Conservation (phyloP, 2,797 vertebrate genomes). For the Trachops cirrhosus region DNA sequence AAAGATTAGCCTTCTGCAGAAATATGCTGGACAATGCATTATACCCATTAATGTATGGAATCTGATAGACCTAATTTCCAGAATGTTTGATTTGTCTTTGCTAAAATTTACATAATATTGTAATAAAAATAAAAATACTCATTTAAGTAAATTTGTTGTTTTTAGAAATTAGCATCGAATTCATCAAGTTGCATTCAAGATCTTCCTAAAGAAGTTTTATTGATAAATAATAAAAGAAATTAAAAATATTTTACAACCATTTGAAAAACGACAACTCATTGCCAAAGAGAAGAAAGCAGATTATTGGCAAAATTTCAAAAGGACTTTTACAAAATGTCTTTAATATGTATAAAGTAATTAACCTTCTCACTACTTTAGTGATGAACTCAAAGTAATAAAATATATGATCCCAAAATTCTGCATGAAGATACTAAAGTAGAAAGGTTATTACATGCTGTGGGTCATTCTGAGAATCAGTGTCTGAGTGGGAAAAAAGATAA, state of each 20-base stretch:
- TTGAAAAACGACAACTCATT: slow-evolving; percentile 47
- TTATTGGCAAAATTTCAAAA: slow-evolving; percentile 46
- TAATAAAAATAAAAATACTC: slow-evolving; percentile 57
- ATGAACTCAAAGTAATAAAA: slow-evolving; percentile 54
- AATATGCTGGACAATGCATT: neutral
- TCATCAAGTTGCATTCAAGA: neutral
- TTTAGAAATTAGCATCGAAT: slow-evolving; percentile 38
- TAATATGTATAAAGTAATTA: slow-evolving; percentile 55
- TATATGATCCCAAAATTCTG: slow-evolving; percentile 48
- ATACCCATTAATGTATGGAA: neutral
- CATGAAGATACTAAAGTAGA: slow-evolving; percentile 1
- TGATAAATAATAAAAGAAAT: slow-evolving; percentile 30
- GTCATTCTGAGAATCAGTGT: slow-evolving; percentile 49
- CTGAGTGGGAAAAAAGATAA: neutral
- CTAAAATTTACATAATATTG: slow-evolving; percentile 55
- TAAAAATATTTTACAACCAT: slow-evolving; percentile 44
- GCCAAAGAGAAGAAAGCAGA: slow-evolving; percentile 26
- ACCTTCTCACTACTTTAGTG: neutral
- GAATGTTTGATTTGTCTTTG: slow-evolving; percentile 47
- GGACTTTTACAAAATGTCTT: slow-evolving; percentile 41
- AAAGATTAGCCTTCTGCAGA: slow-evolving; percentile 19
- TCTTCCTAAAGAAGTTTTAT: slow-evolving; percentile 36
- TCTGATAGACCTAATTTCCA: slow-evolving; percentile 52
- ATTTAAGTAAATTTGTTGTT: slow-evolving; percentile 36
- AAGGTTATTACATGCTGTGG: slow-evolving; percentile 52